Base-by-base conservation (phyloP, 2,888 invertebrate species). In the Amphimallon solstitiale region DNA sequence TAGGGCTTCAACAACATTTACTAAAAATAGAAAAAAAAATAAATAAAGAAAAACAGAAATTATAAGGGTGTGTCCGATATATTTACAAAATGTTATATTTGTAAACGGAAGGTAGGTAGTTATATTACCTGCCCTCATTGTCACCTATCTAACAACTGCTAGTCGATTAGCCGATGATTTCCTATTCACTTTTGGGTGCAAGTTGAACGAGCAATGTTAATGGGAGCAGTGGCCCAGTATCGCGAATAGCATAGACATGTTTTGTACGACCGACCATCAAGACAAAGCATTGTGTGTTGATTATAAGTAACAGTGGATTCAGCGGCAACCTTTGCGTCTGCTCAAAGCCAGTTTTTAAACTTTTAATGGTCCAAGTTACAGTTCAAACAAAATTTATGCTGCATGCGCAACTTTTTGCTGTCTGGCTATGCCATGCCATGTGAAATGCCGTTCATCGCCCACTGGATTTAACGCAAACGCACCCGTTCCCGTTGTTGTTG, bases 1-100 rank as follows among this genome's bases (percentile, higher is more conserved):
- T 65, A 97, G 85, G 6, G 96, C 96, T 84, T 97, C 96, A 66
- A 97, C 96, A 69, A 97, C 96, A 85, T 97, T 96, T 74, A 97
- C 96, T 91, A 86, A 46, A 85, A 84, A 68, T 72, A 45, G 37
- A 59, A 23, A 63, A 38, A 48, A 63, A 40, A 64, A 29, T n/a
- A 85, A 84, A 68, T 71, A 40, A 48, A 46, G 15, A 63, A 40
- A 48, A 63, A 40, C 46, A n/a, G 40, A 56, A 40, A 56, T 38
- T 19, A 1, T 9, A 54, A 54, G 38, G 54, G 21, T 37, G 38
- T 38, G 37, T 35, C 17, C 17, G 54, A 19, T 17, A 48, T 54
- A 15, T 38, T 54, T 37, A 43, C 35, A 19, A n/a, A 56, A 35
- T 19, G 29, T 29, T 29, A 29, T 29, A 29, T 29, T 29, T 29